phyloP scores from a whole-genome alignment of 2,113 vertebrate genomes.

The Amazona guildingii region DNA sequence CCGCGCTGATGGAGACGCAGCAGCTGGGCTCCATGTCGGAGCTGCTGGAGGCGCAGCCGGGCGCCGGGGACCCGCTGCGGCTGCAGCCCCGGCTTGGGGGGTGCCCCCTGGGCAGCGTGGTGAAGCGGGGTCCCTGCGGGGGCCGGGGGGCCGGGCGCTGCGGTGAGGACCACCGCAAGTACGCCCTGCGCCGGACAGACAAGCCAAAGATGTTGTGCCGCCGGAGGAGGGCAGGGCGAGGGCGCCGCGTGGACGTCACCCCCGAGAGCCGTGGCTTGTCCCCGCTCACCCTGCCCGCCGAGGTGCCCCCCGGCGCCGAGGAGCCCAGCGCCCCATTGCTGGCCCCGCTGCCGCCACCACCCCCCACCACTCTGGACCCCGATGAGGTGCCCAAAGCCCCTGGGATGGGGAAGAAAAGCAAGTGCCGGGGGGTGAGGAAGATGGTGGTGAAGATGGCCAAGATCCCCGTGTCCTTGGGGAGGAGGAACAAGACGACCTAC shows the following conservation, averaged over 20 bases:
- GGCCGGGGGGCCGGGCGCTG: constrained; percentile 71
- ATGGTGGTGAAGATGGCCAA: constrained; percentile 97
- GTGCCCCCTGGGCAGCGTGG: constrained; percentile 61
- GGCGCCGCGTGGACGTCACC: constrained; percentile 47
- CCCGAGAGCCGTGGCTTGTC: constrained; percentile 64
- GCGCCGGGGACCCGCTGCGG: constrained; percentile 66
- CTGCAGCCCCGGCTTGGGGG: constrained; percentile 55
- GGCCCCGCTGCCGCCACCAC: background rate
- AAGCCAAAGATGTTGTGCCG: constrained; percentile 94
- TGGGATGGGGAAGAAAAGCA: constrained; percentile 48
- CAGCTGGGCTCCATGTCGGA: constrained; percentile 68
- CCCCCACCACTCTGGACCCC: constrained; percentile 45
- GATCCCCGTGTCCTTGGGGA: constrained; percentile 91
- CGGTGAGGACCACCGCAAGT: constrained; percentile 83
- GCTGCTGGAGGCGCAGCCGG: constrained; percentile 71
- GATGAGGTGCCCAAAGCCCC: constrained; percentile 32
- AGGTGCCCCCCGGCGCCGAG: constrained; percentile 54
- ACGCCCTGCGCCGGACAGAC: constrained; percentile 91
- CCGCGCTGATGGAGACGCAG: constrained; percentile 73
- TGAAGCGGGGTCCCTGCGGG: constrained; percentile 68
- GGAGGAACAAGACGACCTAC: constrained; percentile 96
- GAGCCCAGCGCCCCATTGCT: constrained; percentile 41
- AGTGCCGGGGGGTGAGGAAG: constrained; percentile 83
- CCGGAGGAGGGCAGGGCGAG: constrained; percentile 74
- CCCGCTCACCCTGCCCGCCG: constrained; percentile 63